Conservation (phyloP, 2,888 invertebrate genomes). For the Megalurothrips usitatus region DNA sequence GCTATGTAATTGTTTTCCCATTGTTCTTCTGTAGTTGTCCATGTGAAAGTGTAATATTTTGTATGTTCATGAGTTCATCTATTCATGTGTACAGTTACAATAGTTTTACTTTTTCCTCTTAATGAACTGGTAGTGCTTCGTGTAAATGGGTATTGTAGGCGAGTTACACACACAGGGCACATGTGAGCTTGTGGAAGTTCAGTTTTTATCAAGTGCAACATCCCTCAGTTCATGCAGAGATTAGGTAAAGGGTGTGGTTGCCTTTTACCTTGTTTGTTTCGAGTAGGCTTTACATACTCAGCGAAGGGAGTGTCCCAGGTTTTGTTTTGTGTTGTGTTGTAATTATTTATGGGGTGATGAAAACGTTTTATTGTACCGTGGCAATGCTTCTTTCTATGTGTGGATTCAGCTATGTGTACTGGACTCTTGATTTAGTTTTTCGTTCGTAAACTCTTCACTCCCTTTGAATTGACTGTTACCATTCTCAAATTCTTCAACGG, state of each 20-base stretch:
- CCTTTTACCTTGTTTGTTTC: not conserved
- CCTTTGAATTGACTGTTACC: not conserved
- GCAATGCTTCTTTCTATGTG: not conserved
- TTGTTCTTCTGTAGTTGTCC: not conserved
- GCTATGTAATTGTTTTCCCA: not conserved
- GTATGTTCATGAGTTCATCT: not conserved
- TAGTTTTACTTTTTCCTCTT: not conserved
- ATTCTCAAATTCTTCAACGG: not conserved
- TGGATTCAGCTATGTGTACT: not conserved
- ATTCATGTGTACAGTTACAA: constrained; percentile 8
- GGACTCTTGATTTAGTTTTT: not conserved
- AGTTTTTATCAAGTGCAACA: not conserved
- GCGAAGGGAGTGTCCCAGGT: no score
- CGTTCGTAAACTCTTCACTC: not conserved
- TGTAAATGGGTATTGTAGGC: not conserved
- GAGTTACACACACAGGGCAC: not conserved
- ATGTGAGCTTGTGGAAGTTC: not conserved
- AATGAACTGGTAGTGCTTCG: not conserved
- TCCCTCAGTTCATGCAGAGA: not conserved
- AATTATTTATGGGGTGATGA: no score
- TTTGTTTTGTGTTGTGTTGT: no score
- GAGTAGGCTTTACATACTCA: not conserved
- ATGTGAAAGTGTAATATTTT: constrained; percentile 1
- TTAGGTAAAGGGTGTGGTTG: not conserved
- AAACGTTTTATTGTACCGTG: no score